These are phyloP conservation scores for Panopea generosa DNA, from an alignment of 2,888 invertebrate species.

Conservation along the genomic window DNA sequence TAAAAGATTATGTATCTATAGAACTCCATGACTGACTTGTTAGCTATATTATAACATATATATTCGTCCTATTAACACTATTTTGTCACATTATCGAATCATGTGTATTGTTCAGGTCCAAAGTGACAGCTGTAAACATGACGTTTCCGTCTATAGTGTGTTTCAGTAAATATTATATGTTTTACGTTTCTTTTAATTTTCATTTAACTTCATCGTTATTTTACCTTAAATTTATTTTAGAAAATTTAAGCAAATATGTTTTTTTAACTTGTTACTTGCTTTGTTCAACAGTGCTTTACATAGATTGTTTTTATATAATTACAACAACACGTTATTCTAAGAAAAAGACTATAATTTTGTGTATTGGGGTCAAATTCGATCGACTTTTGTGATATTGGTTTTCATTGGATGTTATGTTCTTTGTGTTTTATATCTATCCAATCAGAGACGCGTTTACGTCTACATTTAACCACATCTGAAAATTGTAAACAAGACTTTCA, in stretches of 20 bases:
- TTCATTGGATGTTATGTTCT: conserved; percentile 44
- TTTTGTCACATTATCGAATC: too few relatives aligned
- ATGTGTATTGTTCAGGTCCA: too few relatives aligned
- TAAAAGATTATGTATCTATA: background rate
- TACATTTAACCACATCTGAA: conserved; percentile 34
- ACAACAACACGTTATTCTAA: too few relatives aligned
- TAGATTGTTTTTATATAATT: too few relatives aligned
- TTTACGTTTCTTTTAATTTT: background rate
- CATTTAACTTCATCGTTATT: background rate
- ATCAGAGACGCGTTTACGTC: conserved; percentile 14
- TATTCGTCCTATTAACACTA: too few relatives aligned
- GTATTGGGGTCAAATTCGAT: conserved; percentile 48
- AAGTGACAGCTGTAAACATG: conserved; percentile 35
- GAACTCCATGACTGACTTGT: conserved; percentile 15
- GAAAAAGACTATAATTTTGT: conserved; percentile 42
- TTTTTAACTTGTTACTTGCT: too few relatives aligned
- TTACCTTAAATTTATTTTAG: too few relatives aligned
- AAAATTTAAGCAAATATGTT: too few relatives aligned
- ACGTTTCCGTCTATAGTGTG: conserved; percentile 44
- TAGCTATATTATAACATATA: too few relatives aligned
- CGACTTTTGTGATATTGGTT: conserved; percentile 18
- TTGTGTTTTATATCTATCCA: conserved; percentile 17
- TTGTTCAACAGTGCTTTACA: too few relatives aligned
- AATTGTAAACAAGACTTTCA: conserved; percentile 51
- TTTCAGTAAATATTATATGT: conserved; percentile 22